These are phyloP conservation scores for Trypoxylon attenuatum DNA, from an alignment of 2,888 invertebrate genomes.

Conservation along the genomic window DNA sequence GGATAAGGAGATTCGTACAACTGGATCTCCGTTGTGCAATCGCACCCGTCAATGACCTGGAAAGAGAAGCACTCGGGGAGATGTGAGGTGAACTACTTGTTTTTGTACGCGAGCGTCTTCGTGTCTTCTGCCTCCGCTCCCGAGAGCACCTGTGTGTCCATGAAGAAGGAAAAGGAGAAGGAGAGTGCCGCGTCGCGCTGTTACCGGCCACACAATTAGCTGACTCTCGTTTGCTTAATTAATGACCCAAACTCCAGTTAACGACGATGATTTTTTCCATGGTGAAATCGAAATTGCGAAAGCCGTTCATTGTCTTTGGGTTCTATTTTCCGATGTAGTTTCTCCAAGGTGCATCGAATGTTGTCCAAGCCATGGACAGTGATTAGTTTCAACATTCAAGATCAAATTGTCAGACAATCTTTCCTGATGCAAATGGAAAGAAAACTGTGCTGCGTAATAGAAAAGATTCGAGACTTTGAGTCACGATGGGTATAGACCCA, in stretches of 20 bases:
- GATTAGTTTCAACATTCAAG: not conserved
- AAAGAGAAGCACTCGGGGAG: conserved; percentile 38
- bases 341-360: not conserved
- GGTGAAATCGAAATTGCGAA: conserved; percentile 49
- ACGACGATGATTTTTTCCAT: conserved; percentile 47
- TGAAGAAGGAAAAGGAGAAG: not conserved
- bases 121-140: conserved; percentile 46
- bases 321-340: not conserved
- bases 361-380: not conserved
- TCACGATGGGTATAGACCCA: not conserved
- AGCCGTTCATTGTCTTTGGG: conserved; percentile 23
- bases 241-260: conserved; percentile 35
- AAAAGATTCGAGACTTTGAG: not conserved
- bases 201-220: conserved; percentile 41
- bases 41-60: conserved; percentile 43
- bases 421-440: too few relatives aligned
- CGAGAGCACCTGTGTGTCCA: not conserved
- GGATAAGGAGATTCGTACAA: conserved; percentile 23
- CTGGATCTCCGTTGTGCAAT: conserved; percentile 36
- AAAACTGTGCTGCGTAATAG: not conserved
- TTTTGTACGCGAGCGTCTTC: conserved; percentile 44
- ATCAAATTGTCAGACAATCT: too few relatives aligned
- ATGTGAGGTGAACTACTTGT: conserved; percentile 49
- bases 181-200: conserved; percentile 19
- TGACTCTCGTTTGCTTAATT: conserved; percentile 48